Percentiles rank a stretch among this genome's conserved stretches.
These are phyloP conservation scores for Apteryx mantelli DNA, from an alignment of 2,113 vertebrate genomes.

Conservation along the genomic window DNA sequence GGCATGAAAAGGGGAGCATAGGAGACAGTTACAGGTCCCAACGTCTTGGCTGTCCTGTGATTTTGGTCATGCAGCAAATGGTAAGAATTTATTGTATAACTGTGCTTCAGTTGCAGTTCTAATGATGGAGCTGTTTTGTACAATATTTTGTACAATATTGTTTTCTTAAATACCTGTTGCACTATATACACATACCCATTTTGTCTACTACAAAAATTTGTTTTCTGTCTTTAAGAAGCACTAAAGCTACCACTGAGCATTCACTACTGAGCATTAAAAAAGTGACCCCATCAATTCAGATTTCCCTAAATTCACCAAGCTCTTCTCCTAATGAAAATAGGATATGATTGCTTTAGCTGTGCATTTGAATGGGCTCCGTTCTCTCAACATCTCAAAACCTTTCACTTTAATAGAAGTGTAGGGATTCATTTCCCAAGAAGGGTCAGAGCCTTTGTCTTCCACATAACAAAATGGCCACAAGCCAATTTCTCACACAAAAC, in stretches of 20 bases:
- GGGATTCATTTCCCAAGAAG: not conserved
- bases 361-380: not conserved
- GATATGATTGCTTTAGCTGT: not conserved
- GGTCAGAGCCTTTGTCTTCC: not conserved
- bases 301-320: not conserved
- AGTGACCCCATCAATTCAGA: not conserved
- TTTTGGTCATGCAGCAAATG: not conserved
- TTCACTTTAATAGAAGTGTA: not conserved
- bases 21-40: not conserved
- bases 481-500: not conserved
- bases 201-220: accelerated
- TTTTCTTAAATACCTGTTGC: not conserved
- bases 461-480: not conserved
- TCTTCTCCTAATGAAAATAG: not conserved
- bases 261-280: not conserved
- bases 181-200: not conserved
- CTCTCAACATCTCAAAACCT: not conserved
- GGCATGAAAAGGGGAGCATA: not conserved
- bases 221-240: not conserved
- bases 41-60: not conserved
- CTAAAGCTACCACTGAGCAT: not conserved
- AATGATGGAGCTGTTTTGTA: not conserved
- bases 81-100: not conserved
- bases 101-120: not conserved
- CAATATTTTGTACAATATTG: accelerated